A percentile compares a stretch with the other conserved stretches of the same genome.
These are phyloP conservation scores for Trogon melanurus DNA, from an alignment of 2,113 vertebrate genomes.

Conservation along the genomic window DNA sequence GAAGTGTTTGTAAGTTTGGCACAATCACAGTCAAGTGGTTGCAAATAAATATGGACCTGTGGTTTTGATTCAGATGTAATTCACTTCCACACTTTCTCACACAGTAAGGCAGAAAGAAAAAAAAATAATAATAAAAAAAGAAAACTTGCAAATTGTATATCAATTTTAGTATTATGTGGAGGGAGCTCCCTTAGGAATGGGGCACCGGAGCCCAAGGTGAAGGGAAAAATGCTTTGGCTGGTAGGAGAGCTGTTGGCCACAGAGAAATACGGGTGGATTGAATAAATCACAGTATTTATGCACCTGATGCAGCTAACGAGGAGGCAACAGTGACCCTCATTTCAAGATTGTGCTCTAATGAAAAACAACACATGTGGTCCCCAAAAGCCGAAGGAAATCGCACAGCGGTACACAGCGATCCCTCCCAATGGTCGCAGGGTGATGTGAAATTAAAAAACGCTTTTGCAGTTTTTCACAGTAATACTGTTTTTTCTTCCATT, in stretches of 20 bases:
- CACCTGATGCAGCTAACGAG: neutral
- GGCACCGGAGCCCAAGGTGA: neutral
- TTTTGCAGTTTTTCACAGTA: neutral
- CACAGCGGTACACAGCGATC: neutral
- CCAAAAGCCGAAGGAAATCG: fast-evolving
- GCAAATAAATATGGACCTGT: neutral
- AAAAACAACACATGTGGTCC: neutral
- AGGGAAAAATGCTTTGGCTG: neutral
- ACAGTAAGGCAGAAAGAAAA: neutral
- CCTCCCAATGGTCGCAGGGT: neutral
- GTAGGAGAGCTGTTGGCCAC: fast-evolving
- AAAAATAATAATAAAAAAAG: neutral
- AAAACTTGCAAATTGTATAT: neutral
- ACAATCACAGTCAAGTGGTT: neutral
- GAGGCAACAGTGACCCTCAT: neutral
- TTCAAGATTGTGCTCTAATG: neutral
- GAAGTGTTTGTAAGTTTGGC: neutral
- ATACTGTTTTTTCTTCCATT: neutral
- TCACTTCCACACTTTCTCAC: neutral
- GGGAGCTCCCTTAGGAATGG: neutral
- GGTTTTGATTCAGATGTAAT: neutral
- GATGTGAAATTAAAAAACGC: neutral
- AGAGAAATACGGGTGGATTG: neutral
- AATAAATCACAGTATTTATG: neutral
- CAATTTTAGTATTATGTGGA: neutral